Evolutionary conservation across 2,113 vertebrate species (phyloP).

Genomic region (Chaetodon auriga): DNA sequence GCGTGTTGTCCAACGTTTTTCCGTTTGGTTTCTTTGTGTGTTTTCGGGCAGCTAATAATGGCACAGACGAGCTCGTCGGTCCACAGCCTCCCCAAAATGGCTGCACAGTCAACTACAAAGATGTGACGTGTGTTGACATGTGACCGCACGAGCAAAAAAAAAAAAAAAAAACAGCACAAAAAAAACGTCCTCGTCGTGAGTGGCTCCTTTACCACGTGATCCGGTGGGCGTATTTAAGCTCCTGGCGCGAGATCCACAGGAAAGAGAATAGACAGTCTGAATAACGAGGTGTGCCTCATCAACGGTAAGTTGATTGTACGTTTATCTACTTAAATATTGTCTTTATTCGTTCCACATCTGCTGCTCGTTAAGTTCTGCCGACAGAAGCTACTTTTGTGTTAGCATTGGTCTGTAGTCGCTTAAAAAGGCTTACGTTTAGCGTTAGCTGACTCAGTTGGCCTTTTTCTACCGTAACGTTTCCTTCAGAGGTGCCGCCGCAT

Average conservation of each 20-base stretch:
- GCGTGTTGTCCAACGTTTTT: slow-evolving; percentile 80
- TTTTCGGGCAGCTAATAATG: slow-evolving; percentile 68
- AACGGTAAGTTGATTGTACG: not conserved
- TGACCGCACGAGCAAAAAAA: slow-evolving; percentile 54
- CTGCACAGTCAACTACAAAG: slow-evolving; percentile 81
- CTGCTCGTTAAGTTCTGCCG: accelerated
- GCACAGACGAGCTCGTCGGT: slow-evolving; percentile 63
- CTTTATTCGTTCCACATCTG: accelerated
- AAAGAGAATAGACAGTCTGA: accelerated
- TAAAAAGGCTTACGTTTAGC: not conserved
- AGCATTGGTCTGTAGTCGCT: accelerated
- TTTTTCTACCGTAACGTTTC: not conserved
- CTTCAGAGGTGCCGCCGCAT: not conserved
- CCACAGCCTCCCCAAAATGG: slow-evolving; percentile 86
- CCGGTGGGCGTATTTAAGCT: slow-evolving; percentile 75
- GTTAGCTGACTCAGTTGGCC: not conserved
- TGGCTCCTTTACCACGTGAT: slow-evolving; percentile 54
- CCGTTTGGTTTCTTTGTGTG: slow-evolving; percentile 73
- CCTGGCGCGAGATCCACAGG: slow-evolving; percentile 69
- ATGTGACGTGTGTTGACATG: slow-evolving; percentile 69
- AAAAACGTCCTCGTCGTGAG: not conserved
- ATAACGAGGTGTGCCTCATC: accelerated
- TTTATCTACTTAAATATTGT: accelerated
- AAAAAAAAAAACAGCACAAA: slow-evolving; percentile 26
- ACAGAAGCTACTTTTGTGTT: accelerated